These are phyloP conservation scores for Enteromius viviparus DNA, from an alignment of 2,797 vertebrate species.

Conservation along the genomic window DNA sequence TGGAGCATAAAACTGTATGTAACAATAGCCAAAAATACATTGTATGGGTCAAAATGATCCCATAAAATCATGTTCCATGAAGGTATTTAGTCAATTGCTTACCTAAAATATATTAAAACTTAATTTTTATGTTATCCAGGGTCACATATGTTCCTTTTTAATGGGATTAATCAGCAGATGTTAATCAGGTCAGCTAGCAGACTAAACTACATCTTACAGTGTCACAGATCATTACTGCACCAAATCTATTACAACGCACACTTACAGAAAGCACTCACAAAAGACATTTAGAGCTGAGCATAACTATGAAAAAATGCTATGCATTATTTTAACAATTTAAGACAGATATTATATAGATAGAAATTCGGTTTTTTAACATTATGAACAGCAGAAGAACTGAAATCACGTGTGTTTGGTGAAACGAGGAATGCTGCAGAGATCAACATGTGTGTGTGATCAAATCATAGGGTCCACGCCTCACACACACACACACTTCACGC, in stretches of 20 bases:
- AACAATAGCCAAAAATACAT: too few species aligned
- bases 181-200: conserved; percentile 16
- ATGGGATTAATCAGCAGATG: conserved; percentile 35
- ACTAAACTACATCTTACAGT: conserved; percentile 15
- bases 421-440: neutral
- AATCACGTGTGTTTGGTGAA: neutral
- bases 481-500: neutral
- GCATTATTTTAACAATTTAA: neutral
- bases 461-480: neutral
- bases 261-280: too few species aligned
- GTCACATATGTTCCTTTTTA: conserved; percentile 4
- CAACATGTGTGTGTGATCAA: conserved; percentile 10
- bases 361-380: neutral
- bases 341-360: too few species aligned
- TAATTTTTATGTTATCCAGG: too few species aligned
- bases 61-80: too few species aligned
- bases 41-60: too few species aligned
- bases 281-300: neutral
- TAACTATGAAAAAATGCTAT: neutral
- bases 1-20: too few species aligned
- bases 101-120: too few species aligned
- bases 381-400: neutral
- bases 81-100: too few species aligned
- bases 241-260: neutral
- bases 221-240: conserved; percentile 2